phyloP scores from a whole-genome alignment of 1,140 invertebrate species.

The Planococcus citri region DNA sequence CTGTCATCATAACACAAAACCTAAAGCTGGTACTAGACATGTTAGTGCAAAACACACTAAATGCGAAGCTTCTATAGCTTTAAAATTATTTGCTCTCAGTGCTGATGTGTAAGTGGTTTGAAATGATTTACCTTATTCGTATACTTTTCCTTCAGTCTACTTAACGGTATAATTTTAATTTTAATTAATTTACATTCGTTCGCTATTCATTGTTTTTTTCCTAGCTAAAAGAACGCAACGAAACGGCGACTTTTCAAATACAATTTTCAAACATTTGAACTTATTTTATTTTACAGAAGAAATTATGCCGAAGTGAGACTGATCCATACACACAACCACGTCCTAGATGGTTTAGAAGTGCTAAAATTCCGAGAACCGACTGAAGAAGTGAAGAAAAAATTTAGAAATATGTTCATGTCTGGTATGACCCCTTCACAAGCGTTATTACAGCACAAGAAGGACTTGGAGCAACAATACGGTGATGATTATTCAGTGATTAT shows the following conservation, averaged over 20 bases:
- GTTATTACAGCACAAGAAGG: neutral
- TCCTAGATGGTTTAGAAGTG: neutral
- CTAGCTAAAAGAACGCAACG: no score
- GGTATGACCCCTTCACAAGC: neutral
- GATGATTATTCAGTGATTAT: neutral
- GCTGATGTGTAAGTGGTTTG: neutral
- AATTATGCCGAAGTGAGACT: neutral
- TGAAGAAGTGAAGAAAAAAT: neutral
- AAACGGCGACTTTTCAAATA: no score
- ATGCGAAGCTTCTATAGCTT: neutral
- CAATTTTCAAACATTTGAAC: no score
- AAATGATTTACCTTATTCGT: neutral
- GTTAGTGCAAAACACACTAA: neutral
- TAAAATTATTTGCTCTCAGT: neutral
- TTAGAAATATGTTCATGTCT: neutral
- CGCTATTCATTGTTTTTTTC: no score
- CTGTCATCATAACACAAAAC: neutral
- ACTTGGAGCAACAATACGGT: slow-evolving; percentile 1
- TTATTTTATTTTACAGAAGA: no score
- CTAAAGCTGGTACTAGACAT: neutral
- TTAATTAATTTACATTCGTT: no score
- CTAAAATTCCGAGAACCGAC: neutral
- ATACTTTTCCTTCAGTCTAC: no score
- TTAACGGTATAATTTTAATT: no score
- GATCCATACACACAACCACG: neutral